These are phyloP conservation scores for Alcedo quadribrachys DNA, from an alignment of 2,797 vertebrate species.

Conservation along the genomic window DNA sequence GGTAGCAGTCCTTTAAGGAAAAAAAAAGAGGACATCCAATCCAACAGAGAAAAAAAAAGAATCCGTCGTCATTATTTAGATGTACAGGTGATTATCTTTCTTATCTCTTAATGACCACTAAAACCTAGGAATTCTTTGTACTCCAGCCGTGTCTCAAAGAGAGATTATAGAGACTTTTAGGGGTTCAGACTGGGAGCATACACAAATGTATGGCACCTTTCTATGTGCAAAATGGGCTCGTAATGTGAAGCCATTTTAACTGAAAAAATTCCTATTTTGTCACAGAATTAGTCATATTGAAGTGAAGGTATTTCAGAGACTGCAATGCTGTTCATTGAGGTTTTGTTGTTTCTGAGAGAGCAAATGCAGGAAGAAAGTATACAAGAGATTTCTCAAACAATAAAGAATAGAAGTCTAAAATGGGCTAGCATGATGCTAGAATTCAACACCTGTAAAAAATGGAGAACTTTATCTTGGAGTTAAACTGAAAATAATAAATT, in stretches of 20 bases:
- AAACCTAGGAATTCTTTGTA: background rate
- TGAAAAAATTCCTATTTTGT: background rate
- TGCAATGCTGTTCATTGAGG: fast-evolving
- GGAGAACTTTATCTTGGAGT: background rate
- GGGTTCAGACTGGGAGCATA: background rate
- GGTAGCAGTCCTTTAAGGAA: background rate
- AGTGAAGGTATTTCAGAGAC: background rate
- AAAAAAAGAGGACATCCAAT: background rate
- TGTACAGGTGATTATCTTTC: background rate
- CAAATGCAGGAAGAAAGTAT: background rate
- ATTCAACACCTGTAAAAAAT: background rate
- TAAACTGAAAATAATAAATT: background rate
- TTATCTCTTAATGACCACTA: background rate
- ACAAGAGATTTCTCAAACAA: background rate
- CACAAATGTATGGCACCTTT: background rate
- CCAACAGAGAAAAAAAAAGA: background rate
- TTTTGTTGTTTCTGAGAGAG: background rate
- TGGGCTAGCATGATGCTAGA: background rate
- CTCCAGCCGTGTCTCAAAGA: background rate
- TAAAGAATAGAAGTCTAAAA: background rate
- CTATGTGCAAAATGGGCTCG: background rate
- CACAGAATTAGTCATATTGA: background rate
- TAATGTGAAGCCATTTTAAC: background rate
- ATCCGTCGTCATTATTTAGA: background rate
- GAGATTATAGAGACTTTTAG: background rate